phyloP scores from a whole-genome alignment of 1,140 invertebrate genomes.

The Chrysopa pallens region DNA sequence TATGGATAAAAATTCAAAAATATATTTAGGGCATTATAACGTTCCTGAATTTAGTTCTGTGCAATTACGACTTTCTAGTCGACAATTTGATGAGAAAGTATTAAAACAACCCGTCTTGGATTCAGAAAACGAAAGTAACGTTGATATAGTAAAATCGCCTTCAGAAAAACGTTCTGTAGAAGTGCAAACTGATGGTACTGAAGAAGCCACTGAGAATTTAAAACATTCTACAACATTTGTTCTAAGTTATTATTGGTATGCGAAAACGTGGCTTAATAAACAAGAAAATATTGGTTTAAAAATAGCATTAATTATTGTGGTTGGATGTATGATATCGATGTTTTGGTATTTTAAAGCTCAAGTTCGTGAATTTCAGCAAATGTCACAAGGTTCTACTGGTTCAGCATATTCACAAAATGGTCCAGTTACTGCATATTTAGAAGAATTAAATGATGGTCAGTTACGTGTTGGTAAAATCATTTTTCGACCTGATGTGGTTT shows the following conservation, averaged over 20 bases:
- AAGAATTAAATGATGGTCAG: slow-evolving; percentile 54
- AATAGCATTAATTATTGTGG: slow-evolving; percentile 40
- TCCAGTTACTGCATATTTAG: slow-evolving; percentile 26
- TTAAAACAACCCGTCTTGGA: background rate
- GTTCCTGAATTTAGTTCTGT: slow-evolving; percentile 38
- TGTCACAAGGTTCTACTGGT: slow-evolving; percentile 36
- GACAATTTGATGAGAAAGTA: background rate
- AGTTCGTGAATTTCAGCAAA: slow-evolving; percentile 41
- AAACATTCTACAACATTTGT: slow-evolving; percentile 13
- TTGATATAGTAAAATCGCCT: slow-evolving; percentile 4
- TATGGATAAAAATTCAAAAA: slow-evolving; percentile 2
- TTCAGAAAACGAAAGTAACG: background rate
- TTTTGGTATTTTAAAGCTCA: slow-evolving; percentile 47
- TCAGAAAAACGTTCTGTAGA: slow-evolving; percentile 13
- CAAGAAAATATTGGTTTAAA: slow-evolving; percentile 51
- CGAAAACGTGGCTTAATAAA: slow-evolving; percentile 39
- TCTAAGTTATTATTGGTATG: slow-evolving; percentile 22
- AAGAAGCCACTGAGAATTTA: slow-evolving; percentile 3
- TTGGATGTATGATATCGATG: slow-evolving; percentile 43
- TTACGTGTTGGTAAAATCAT: slow-evolving; percentile 79
- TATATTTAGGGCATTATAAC: slow-evolving; percentile 58
- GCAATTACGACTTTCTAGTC: background rate
- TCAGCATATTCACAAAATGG: slow-evolving; percentile 13
- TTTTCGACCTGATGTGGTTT: slow-evolving; percentile 67
- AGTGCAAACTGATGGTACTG: slow-evolving; percentile 22